Conservation (phyloP, 2,888 invertebrate genomes). For the Notodonta dromedarius region DNA sequence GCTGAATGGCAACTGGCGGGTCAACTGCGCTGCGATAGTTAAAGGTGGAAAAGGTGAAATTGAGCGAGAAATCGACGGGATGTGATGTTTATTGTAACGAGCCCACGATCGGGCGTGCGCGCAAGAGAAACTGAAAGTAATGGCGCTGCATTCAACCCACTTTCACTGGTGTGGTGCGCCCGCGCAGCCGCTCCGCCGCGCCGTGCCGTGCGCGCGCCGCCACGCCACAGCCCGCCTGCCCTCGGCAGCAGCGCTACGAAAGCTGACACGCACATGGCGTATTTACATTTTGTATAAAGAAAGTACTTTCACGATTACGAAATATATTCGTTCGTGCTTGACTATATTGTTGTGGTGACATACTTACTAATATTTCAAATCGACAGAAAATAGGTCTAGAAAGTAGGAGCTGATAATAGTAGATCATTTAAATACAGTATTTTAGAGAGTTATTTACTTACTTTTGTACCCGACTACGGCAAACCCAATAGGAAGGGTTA, state of each 20-base stretch:
- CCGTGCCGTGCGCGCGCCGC: constrained; percentile 33
- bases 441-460: too few relatives aligned
- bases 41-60: constrained; percentile 81
- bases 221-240: constrained; percentile 29
- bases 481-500: too few relatives aligned
- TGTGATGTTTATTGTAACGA: constrained; percentile 83
- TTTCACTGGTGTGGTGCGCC: constrained; percentile 74
- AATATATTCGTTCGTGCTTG: constrained; percentile 30
- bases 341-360: constrained; percentile 21
- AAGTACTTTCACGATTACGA: constrained; percentile 47
- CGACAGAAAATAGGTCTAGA: not conserved
- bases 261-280: constrained; percentile 32
- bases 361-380: not conserved
- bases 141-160: constrained; percentile 82
- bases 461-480: too few relatives aligned
- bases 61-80: constrained; percentile 84
- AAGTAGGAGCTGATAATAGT: not conserved
- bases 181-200: constrained; percentile 37
- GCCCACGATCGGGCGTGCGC: constrained; percentile 73
- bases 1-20: constrained; percentile 52
- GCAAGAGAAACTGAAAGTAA: constrained; percentile 83
- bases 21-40: constrained; percentile 66
- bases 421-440: too few relatives aligned
- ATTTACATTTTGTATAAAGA: constrained; percentile 34
- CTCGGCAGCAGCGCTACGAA: constrained; percentile 19